Conservation (phyloP, 2,113 vertebrate species). For the Sinocyclocheilus rhinocerous region DNA sequence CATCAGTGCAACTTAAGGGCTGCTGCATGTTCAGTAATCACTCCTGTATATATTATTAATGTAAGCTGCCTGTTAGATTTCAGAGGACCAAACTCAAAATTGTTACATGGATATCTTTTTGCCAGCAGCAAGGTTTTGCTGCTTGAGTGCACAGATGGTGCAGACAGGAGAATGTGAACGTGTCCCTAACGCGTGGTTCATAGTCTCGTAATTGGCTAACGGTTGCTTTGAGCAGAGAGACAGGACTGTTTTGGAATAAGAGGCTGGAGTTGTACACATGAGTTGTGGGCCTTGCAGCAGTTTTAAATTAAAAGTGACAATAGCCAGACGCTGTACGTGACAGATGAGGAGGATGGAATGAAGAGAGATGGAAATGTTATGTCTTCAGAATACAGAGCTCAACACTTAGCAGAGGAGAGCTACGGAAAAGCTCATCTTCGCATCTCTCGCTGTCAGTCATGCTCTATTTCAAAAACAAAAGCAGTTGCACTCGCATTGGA, state of each 20-base stretch:
- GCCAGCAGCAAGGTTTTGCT: constrained; percentile 36
- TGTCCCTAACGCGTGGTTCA: constrained; percentile 17
- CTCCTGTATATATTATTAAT: constrained; percentile 15
- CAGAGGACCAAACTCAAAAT: background rate
- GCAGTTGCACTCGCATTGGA: background rate
- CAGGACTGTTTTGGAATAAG: constrained; percentile 7
- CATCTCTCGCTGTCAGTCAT: constrained; percentile 50
- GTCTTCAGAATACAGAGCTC: constrained; percentile 43
- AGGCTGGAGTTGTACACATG: constrained; percentile 41
- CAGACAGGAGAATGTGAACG: constrained; percentile 16
- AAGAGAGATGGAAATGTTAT: constrained; percentile 50
- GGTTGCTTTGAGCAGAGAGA: background rate
- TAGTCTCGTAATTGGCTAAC: constrained; percentile 21
- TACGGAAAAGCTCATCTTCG: constrained; percentile 44
- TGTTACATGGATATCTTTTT: constrained; percentile 10
- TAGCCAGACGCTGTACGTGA: constrained; percentile 46
- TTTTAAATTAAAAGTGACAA: constrained; percentile 49
- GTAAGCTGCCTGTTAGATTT: constrained; percentile 24
- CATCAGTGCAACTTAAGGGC: background rate
- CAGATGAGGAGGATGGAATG: constrained; percentile 52
- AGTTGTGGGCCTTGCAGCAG: constrained; percentile 45
- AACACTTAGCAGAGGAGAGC: constrained; percentile 42
- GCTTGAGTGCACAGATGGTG: constrained; percentile 29
- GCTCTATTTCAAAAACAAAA: constrained; percentile 24
- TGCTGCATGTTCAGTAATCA: constrained; percentile 7